phyloP scores from a whole-genome alignment of 2,797 vertebrate genomes.

The Dipus sagitta region DNA sequence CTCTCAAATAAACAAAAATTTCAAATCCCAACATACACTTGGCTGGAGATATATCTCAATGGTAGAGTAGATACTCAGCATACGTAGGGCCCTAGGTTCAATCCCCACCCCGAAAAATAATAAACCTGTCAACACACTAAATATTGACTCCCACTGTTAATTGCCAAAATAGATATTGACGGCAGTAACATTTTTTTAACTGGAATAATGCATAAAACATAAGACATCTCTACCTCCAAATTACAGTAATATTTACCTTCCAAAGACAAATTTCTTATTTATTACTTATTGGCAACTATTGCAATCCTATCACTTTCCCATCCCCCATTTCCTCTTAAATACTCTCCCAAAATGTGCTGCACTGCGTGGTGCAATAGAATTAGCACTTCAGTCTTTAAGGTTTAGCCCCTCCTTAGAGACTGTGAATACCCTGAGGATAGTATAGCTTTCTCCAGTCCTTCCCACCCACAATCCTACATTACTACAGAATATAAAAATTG shows the following conservation, averaged over 20 bases:
- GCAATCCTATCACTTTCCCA: conserved; percentile 50
- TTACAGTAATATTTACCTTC: conserved; percentile 49
- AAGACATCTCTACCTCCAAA: conserved; percentile 46
- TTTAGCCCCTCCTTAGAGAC: not conserved
- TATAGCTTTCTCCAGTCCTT: not conserved
- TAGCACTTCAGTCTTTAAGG: conserved; percentile 18
- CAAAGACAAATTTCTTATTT: conserved; percentile 54
- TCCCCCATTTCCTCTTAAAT: conserved; percentile 31
- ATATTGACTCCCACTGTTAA: conserved; percentile 18
- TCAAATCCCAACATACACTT: not conserved
- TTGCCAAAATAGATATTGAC: not conserved
- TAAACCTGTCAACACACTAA: conserved; percentile 17
- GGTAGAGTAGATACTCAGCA: not conserved
- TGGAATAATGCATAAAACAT: conserved; percentile 29
- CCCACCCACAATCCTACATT: not conserved
- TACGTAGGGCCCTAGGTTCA: not conserved
- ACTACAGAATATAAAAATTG: conserved; percentile 14
- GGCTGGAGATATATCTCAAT: not conserved
- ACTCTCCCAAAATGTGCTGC: not conserved
- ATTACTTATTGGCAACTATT: not conserved
- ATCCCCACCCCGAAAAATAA: not conserved
- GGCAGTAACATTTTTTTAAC: conserved; percentile 2
- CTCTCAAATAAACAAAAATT: not conserved
- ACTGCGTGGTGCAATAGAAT: not conserved
- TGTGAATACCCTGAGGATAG: not conserved